Conservation (phyloP, 64 coral and sea anemone genomes). For the Montipora foliosa region DNA sequence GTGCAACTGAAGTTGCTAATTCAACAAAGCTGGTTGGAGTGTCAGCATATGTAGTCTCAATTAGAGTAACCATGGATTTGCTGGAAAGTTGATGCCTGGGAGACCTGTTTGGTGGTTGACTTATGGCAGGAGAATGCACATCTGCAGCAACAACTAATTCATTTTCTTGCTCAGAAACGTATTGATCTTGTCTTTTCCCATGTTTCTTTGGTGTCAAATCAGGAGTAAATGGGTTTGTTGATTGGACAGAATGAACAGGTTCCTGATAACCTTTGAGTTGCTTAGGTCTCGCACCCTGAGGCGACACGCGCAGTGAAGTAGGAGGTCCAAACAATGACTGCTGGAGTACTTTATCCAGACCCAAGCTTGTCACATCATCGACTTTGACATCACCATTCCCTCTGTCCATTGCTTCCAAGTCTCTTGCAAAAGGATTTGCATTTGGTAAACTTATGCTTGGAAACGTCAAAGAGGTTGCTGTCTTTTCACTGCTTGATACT, state of each 20-base stretch:
- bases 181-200: slow-evolving; percentile 31
- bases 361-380: not conserved
- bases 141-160: slow-evolving; percentile 19
- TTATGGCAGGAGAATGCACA: not conserved
- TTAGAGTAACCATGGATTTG: slow-evolving; percentile 79
- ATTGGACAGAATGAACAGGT: not conserved
- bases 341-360: slow-evolving; percentile 1
- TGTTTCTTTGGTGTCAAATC: slow-evolving; percentile 35
- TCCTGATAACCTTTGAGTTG: not conserved
- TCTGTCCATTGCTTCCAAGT: not conserved
- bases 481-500: not conserved
- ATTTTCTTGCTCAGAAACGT: not conserved
- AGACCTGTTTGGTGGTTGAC: not conserved
- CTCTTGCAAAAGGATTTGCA: slow-evolving; percentile 54
- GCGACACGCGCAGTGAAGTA: not conserved
- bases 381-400: not conserved
- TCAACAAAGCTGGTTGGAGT: not conserved
- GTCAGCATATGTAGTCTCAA: slow-evolving; percentile 62
- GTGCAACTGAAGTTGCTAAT: not conserved
- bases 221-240: slow-evolving; percentile 55
- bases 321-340: slow-evolving; percentile 55
- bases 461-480: not conserved
- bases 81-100: slow-evolving; percentile 56
- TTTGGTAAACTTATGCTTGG: slow-evolving; percentile 33
- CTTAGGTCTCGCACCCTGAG: slow-evolving; percentile 8